Percentiles rank a stretch among this genome's conserved stretches.
phyloP scores from a whole-genome alignment of 92 coral and sea anemone species.

The Phenganax subtilis region DNA sequence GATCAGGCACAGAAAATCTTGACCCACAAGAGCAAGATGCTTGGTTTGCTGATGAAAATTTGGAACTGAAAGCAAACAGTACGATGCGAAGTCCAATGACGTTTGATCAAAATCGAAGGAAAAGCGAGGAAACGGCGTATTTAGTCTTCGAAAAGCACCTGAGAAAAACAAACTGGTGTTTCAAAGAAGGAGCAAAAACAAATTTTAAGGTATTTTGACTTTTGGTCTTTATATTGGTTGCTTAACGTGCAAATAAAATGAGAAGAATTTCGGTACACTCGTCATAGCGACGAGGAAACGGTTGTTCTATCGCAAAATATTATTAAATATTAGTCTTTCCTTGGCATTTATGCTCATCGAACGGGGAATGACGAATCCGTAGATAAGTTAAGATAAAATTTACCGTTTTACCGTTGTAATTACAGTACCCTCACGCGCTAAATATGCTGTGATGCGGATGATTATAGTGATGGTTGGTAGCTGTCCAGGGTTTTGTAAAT shows the following conservation, averaged over 20 bases:
- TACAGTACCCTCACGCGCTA: no score
- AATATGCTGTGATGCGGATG: no score
- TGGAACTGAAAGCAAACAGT: background rate
- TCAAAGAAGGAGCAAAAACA: background rate
- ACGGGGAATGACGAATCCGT: no score
- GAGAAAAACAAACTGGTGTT: constrained; percentile 30
- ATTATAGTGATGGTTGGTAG: no score
- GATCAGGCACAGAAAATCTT: background rate
- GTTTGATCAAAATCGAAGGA: background rate
- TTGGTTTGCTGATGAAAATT: background rate
- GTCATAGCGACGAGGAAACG: no score
- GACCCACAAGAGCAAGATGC: background rate
- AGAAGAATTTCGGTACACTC: no score
- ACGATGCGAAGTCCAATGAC: background rate
- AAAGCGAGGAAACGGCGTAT: constrained; percentile 6
- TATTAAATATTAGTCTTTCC: no score
- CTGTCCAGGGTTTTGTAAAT: no score
- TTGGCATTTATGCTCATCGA: no score
- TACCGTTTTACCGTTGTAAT: no score
- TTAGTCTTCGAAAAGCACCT: constrained; percentile 6
- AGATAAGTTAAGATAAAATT: no score
- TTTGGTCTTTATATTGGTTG: background rate
- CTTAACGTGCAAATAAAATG: background rate
- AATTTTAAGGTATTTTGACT: constrained; percentile 18
- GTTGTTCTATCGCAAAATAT: no score